Evolutionary conservation across 2,797 vertebrate genomes (phyloP).

Genomic region (Cirrhinus mrigala): DNA sequence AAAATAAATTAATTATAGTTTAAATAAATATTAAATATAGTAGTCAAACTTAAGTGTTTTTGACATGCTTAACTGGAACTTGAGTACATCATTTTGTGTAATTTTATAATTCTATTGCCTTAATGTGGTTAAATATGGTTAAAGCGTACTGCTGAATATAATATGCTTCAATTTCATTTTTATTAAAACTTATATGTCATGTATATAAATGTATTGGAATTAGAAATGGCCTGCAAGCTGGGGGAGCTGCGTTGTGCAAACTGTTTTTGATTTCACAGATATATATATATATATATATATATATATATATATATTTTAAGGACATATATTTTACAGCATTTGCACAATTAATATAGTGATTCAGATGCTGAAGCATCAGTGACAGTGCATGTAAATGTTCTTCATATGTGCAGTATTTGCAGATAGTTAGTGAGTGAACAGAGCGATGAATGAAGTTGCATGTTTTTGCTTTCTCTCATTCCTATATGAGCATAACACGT

Average conservation of each 20-base stretch:
- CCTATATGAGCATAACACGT: not conserved
- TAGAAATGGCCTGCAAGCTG: not conserved
- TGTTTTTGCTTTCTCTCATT: slow-evolving; percentile 8
- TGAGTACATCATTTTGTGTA: too few relatives aligned
- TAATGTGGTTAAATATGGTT: too few relatives aligned
- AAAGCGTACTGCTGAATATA: not conserved
- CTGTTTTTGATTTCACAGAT: too few relatives aligned
- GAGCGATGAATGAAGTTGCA: not conserved
- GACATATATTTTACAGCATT: not conserved
- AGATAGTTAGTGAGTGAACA: not conserved
- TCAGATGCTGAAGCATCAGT: not conserved
- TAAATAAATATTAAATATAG: not conserved
- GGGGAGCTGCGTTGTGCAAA: too few relatives aligned
- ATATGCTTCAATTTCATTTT: not conserved
- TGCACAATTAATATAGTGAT: not conserved
- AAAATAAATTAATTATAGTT: not conserved
- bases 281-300: too few relatives aligned
- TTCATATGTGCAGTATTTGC: not conserved
- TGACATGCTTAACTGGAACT: too few relatives aligned
- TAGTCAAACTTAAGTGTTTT: not conserved
- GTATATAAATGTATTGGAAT: not conserved
- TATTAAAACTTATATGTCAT: not conserved
- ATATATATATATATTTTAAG: too few relatives aligned
- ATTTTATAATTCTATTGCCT: too few relatives aligned
- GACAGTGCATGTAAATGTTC: not conserved